A percentile compares a stretch with the other conserved stretches of the same genome.
phyloP scores from a whole-genome alignment of 1,140 invertebrate species.

The Cryptotermes secundus region DNA sequence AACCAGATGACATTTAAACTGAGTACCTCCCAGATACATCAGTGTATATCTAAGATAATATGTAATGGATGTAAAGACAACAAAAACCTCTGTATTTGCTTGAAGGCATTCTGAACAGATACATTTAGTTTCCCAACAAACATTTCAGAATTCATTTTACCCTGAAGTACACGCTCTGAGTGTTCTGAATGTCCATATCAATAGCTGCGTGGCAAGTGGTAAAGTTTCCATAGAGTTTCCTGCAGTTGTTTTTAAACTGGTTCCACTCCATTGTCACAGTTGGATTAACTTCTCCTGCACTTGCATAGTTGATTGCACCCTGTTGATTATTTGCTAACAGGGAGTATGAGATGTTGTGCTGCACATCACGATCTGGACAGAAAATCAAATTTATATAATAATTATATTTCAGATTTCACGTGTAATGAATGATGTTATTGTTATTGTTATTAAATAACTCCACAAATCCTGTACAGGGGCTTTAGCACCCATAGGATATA shows the following conservation, averaged over 20 bases:
- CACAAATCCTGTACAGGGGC: too few species aligned
- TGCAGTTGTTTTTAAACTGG: slow-evolving; percentile 83
- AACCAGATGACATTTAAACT: too few species aligned
- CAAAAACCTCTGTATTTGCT: background rate
- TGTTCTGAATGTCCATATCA: slow-evolving; percentile 91
- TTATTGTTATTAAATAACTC: too few species aligned
- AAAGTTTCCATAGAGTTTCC: slow-evolving; percentile 93
- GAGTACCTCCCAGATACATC: too few species aligned
- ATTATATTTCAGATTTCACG: too few species aligned
- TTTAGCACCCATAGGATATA: too few species aligned
- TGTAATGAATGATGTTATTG: too few species aligned
- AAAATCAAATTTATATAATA: too few species aligned
- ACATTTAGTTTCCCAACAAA: background rate
- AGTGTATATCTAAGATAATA: too few species aligned
- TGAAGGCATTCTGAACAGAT: background rate
- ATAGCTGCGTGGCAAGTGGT: slow-evolving; percentile 82
- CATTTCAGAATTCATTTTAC: slow-evolving; percentile 52
- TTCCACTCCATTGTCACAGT: slow-evolving; percentile 86
- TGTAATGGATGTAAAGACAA: too few species aligned
- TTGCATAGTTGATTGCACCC: slow-evolving; percentile 84
- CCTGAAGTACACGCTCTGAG: slow-evolving; percentile 81
- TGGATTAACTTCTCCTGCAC: slow-evolving; percentile 95
- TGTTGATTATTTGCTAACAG: slow-evolving; percentile 80
- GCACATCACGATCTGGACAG: slow-evolving; percentile 77
- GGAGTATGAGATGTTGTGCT: slow-evolving; percentile 88